Percentiles rank a stretch among this genome's conserved stretches.
These are phyloP conservation scores for Ranitomeya imitator DNA, from an alignment of 2,113 vertebrate species.

Conservation along the genomic window DNA sequence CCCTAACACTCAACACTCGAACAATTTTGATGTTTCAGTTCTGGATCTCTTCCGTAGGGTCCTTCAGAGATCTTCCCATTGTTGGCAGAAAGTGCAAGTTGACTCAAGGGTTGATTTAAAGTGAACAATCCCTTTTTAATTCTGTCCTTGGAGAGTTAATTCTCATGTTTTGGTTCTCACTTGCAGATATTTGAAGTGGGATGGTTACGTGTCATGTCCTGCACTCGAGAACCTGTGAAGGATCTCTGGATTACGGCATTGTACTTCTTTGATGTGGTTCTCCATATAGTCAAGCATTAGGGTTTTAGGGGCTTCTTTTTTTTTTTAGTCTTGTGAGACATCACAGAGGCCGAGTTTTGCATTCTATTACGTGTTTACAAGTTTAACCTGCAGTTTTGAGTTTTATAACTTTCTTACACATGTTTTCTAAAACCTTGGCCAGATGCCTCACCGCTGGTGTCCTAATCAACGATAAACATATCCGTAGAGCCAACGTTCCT, in stretches of 20 bases:
- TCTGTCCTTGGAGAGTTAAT: neutral
- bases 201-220: neutral
- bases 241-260: constrained; percentile 20
- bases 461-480: neutral
- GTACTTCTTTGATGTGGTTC: neutral
- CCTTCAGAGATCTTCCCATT: too few relatives aligned
- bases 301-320: neutral
- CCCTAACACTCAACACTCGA: too few relatives aligned
- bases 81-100: too few relatives aligned
- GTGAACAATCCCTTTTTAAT: neutral
- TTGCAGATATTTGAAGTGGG: neutral
- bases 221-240: neutral
- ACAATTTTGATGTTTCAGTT: too few relatives aligned
- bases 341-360: too few relatives aligned
- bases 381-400: neutral
- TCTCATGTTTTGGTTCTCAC: too few relatives aligned
- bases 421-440: neutral
- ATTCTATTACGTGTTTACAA: too few relatives aligned
- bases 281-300: neutral
- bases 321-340: neutral
- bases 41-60: too few relatives aligned
- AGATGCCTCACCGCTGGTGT: too few relatives aligned
- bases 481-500: neutral
- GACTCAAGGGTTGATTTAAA: neutral
- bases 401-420: neutral